Evolutionary conservation across 1,140 invertebrate genomes (phyloP).

Genomic region (Calephelis nemesis): DNA sequence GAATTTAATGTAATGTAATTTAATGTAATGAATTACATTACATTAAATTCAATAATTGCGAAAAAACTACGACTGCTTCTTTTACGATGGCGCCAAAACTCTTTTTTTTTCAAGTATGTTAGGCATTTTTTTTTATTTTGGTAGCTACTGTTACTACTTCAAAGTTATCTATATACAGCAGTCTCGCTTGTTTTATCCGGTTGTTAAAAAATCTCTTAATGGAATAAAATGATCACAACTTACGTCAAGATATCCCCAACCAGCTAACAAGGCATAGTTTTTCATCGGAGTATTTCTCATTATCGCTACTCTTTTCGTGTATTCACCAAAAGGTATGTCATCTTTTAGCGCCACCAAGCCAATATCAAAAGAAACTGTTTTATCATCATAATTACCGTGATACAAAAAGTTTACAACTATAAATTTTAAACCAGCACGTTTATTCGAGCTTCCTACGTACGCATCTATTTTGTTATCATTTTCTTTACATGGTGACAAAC

Average conservation of each 20-base stretch:
- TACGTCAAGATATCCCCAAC: constrained; percentile 14
- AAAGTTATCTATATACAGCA: no score
- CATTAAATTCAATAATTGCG: no score
- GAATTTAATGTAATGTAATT: no score
- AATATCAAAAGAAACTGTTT: neutral
- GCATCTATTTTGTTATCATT: neutral
- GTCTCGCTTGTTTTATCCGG: no score
- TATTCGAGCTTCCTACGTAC: neutral
- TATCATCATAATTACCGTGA: neutral
- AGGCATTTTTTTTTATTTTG: no score
- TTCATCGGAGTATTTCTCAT: neutral
- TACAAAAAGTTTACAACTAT: neutral
- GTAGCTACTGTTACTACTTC: no score
- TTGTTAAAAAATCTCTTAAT: no score
- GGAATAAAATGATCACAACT: neutral
- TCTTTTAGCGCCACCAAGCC: neutral
- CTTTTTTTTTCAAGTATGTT: no score
- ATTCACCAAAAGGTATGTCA: neutral
- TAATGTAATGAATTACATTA: no score
- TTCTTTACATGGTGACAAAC: neutral
- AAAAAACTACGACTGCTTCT: no score
- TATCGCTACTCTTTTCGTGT: neutral
- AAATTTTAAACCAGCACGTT: neutral
- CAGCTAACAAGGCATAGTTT: neutral
- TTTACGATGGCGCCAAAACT: no score